Base-by-base conservation (phyloP, 2,888 invertebrate genomes). In the Gonocerus acuteangulatus region DNA sequence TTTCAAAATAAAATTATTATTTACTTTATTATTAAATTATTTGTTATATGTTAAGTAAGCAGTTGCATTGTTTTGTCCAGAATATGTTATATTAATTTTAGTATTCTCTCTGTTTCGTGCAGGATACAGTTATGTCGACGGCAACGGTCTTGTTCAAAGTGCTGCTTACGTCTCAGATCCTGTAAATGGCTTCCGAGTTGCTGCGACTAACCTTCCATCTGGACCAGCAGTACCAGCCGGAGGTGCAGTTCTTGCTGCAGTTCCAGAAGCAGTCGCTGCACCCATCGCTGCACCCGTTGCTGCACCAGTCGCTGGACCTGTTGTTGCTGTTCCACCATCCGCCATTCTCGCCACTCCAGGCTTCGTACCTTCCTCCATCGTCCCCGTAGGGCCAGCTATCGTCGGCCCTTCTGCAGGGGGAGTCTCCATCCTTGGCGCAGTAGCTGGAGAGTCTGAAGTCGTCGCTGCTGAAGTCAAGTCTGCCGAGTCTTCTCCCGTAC, bases 101-200 rank as follows among this genome's bases (percentile, higher is more conserved):
- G n/a, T n/a, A n/a, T n/a, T n/a, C n/a, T n/a, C n/a, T n/a, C n/a
- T n/a, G n/a, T n/a, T n/a, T n/a, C n/a, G n/a, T 9, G 9, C 27
- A 48, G 82, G 81, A 44, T 86, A 85, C 71, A 82, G 83, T 39
- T 85, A 85, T 71, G 78, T 85, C 61, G 85, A 86, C 71, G 82
- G 82, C 13, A 70, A 83, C 70, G 84, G 84, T 1, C 74, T 81
- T 60, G 72, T 83, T 9, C 84, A 84, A 71, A 80, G 80, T 34
- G 82, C 84, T 19, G 78, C 81, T 62, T 84, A 84, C 70, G 76
- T 81, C 21, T 79, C 84, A 4, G 84, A 84, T 74, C 74, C 76
- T 36, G 74, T 76, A 60, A 78, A 82, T 69, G 84, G 84, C 47
- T 84, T 85, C 73, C 77, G 83, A 71, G 83, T 83, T 9, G 75